Evolutionary conservation across 1,140 invertebrate genomes (phyloP).

Genomic region (Megalopta genalis): DNA sequence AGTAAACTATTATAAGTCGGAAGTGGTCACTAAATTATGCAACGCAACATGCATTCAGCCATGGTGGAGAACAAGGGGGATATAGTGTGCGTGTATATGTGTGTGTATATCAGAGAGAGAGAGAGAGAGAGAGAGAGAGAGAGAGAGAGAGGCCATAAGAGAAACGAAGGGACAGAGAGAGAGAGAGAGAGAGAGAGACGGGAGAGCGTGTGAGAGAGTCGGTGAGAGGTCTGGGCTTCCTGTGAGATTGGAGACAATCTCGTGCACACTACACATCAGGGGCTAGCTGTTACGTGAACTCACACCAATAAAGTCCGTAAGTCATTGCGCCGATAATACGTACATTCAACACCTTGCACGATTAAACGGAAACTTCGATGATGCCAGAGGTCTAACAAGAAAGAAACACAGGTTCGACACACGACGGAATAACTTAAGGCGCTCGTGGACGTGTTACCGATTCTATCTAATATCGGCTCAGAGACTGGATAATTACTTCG

Average conservation of each 20-base stretch:
- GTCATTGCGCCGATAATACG: constrained; percentile 9
- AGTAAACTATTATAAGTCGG: constrained; percentile 61
- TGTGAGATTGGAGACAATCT: constrained; percentile 66
- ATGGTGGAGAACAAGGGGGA: constrained; percentile 12
- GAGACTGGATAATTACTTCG: no score
- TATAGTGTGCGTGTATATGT: not conserved
- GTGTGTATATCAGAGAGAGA: not conserved
- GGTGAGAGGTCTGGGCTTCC: constrained; percentile 29
- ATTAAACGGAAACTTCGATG: not conserved
- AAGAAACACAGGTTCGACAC: not conserved
- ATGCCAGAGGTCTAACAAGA: not conserved
- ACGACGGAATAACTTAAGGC: not conserved
- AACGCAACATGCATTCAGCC: constrained; percentile 63
- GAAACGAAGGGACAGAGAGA: no score
- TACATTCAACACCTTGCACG: not conserved
- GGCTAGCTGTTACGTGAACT: constrained; percentile 10
- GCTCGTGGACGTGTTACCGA: not conserved
- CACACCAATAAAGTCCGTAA: constrained; percentile 22
- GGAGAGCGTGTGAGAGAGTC: no score
- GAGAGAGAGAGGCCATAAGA: no score
- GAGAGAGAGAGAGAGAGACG: no score
- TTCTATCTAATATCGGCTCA: no score
- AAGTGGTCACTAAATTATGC: constrained; percentile 69
- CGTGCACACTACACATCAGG: constrained; percentile 50
- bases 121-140: not conserved